Conservation (phyloP, 2,113 vertebrate genomes). For the Mirza zaza region DNA sequence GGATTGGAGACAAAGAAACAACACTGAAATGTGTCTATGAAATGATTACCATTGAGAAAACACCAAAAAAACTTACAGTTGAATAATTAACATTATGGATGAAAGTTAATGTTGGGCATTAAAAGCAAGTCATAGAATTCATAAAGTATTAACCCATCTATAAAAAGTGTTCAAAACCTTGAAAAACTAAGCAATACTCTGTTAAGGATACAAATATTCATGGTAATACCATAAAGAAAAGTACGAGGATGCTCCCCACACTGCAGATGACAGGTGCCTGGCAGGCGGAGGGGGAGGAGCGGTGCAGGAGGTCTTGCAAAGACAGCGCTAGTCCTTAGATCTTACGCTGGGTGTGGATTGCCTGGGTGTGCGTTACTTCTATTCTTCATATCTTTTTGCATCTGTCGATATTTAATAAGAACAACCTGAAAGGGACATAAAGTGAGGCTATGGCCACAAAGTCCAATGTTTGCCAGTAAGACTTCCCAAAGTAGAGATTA, state of each 20-base stretch:
- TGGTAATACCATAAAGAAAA: not conserved
- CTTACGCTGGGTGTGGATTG: not conserved
- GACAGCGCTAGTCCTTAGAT: not conserved
- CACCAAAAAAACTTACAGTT: not conserved
- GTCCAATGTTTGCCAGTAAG: not conserved
- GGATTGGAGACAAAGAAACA: not conserved
- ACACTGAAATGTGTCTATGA: not conserved
- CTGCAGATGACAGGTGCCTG: not conserved
- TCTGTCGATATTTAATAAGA: not conserved
- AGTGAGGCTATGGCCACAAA: not conserved
- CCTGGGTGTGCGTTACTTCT: not conserved
- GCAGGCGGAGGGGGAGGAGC: accelerated
- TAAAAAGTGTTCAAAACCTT: not conserved
- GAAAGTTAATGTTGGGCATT: not conserved
- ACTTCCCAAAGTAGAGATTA: not conserved
- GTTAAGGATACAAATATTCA: not conserved
- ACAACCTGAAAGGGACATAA: not conserved
- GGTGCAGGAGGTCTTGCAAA: not conserved
- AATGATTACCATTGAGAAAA: not conserved
- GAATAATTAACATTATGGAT: not conserved
- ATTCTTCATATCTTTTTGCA: not conserved
- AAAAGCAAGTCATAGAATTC: not conserved
- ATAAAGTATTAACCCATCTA: not conserved
- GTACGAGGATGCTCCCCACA: not conserved
- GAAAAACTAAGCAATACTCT: not conserved